Evolutionary conservation across 2,888 invertebrate species (phyloP).

Genomic region (Lasioglossum morio): DNA sequence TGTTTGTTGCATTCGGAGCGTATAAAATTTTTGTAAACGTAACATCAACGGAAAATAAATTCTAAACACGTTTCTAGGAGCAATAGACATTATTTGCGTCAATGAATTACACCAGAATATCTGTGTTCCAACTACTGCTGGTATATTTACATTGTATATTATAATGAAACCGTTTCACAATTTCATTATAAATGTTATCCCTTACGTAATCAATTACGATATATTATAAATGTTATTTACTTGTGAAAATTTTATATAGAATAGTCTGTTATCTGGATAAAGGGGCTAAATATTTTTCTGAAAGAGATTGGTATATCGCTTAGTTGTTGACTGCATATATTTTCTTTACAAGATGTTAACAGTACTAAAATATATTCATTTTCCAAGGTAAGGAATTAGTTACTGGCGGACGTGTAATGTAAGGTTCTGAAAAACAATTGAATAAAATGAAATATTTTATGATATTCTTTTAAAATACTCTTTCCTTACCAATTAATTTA

Average conservation of each 20-base stretch:
- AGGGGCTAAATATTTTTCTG: neutral
- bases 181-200: slow-evolving; percentile 33
- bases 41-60: no score
- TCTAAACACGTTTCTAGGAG: no score
- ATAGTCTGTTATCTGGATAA: slow-evolving; percentile 29
- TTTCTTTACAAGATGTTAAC: slow-evolving; percentile 13
- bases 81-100: slow-evolving; percentile 25
- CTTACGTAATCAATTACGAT: slow-evolving; percentile 19
- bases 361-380: slow-evolving; percentile 83
- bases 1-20: slow-evolving; percentile 16
- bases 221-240: slow-evolving; percentile 35
- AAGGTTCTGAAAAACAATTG: slow-evolving; percentile 86
- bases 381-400: slow-evolving; percentile 87
- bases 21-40: no score
- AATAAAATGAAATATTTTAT: slow-evolving; percentile 15
- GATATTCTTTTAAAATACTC: neutral
- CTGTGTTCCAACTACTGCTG: slow-evolving; percentile 4
- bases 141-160: slow-evolving; percentile 22
- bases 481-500: slow-evolving; percentile 73
- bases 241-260: slow-evolving; percentile 23
- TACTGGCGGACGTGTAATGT: slow-evolving; percentile 87
- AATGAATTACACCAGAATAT: slow-evolving; percentile 25
- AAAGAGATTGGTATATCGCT: neutral
- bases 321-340: slow-evolving; percentile 14
- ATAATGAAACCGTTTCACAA: slow-evolving; percentile 20